Evolutionary conservation across 2,113 vertebrate genomes (phyloP), one percentile per base, ranked within the genome.

Genomic region (Sorex fumeus): DNA sequence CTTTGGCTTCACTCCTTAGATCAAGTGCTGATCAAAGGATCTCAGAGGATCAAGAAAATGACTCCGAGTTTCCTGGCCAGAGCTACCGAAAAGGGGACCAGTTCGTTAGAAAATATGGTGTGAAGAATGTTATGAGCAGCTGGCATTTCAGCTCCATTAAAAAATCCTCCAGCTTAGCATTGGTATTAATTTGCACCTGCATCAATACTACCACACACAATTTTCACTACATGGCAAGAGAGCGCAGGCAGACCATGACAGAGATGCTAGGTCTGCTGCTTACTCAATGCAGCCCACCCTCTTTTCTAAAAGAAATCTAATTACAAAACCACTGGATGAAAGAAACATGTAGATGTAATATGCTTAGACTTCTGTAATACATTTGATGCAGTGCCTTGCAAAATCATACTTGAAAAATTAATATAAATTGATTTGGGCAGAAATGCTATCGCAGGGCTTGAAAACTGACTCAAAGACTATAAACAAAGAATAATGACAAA

Each of bases 391-490:
- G 18, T 69, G 60, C 12, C 78, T 79, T 78, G 69, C 0, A 3
- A 94, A 94, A 94, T 95, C 78, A 25, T 47, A 90, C 57, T 83
- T 91, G 90, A 87, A 88, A 78, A 95, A 95, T 83, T 87, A 79
- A 77, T 91, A 96, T 86, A 57, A 84, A 85, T 90, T 93, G 93
- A 87, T 95, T 95, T 94, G 84, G 88, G 90, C 80, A 67, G 53
- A 94, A 95, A 50, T 0, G 0, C 40, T 74, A 70, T 88, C 34
- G n/a, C 88, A 84, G 2, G 75, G 92, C 89, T 78, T 92, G 62
- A 92, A 97, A 95, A 94, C 86, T 86, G 93, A 69, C 93, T 93
- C 45, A 70, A 86, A 90, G 84, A 96, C 78, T 53, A 53, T 88
- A 95, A 70, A 94, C 85, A 97, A 93, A 92, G 78, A 47, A 25